Base-by-base conservation (phyloP, 2,888 invertebrate species). In the Brachynemurus nebulosus region DNA sequence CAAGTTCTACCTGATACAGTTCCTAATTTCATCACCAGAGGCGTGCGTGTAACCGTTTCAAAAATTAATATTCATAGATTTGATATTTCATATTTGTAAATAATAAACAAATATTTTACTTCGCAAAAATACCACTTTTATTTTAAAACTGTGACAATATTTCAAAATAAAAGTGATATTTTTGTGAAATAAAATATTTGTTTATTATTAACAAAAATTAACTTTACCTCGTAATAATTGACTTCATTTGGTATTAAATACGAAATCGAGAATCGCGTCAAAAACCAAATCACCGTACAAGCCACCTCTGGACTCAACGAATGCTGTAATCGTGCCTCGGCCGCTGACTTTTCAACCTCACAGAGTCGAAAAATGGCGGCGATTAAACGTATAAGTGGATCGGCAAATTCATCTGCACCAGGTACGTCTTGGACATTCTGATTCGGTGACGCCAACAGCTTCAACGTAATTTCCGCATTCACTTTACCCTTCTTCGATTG, bases 231-330 rank as follows among this genome's bases (percentile, higher is more conserved):
- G 44, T 64, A 59, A 55, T 77, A 76, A 56, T 69, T 70, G 49
- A 63, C 66, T 57, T 77, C 76, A 47, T 69, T 68, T 11, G 78
- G 76, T 55, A 80, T 65, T 47, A 88, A 64, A 57, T 86, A 90
- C 1, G 77, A 74, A 51, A 76, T 68, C 39, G 80, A 75, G 82
- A 85, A 89, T 52, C 80, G 73, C 54, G 78, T 76, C 37, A 90
- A 66, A 55, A 86, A 80, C 86, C 86, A 89, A 52, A 84, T 78
- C 37, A 81, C 67, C 0, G 81, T 80, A 35, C 78, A 76, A 2
- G 80, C 79, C 2, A 89, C 73, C 61, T 86, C 85, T 0, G 88
- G 88, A 59, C 88, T 88, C 53, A 88, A 71, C 49, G 76, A 68
- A 49, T 70, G 70, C 1, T 69, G 66, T 47, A 84, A 66, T 41